Conservation (phyloP, 1,140 invertebrate species). For the Acyrthosiphon pisum region DNA sequence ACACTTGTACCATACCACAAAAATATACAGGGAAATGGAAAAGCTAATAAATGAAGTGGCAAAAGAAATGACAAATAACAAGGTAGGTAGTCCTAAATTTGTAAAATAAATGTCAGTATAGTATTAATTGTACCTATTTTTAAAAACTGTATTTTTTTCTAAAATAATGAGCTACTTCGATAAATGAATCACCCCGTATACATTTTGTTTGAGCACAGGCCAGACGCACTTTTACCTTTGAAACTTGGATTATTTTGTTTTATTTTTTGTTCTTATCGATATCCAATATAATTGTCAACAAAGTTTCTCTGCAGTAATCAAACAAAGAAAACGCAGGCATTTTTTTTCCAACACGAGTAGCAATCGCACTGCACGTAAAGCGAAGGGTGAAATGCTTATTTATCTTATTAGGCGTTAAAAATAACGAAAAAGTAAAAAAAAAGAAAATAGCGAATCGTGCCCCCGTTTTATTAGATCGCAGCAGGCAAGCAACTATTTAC, state of each 20-base stretch:
- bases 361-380: neutral
- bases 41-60: too few species aligned
- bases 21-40: too few species aligned
- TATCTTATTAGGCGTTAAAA: neutral
- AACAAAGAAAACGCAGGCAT: neutral
- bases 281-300: neutral
- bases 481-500: neutral
- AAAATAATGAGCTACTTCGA: neutral
- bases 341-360: neutral
- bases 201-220: neutral
- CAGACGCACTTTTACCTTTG: neutral
- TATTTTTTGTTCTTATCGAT: neutral
- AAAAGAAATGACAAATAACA: too few species aligned
- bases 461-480: constrained; percentile 8
- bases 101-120: too few species aligned
- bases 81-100: too few species aligned
- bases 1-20: too few species aligned
- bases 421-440: neutral
- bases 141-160: too few species aligned
- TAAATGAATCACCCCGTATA: neutral
- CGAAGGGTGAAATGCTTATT: neutral
- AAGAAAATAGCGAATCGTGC: neutral
- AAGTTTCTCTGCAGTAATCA: neutral
- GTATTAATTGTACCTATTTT: too few species aligned
- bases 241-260: neutral